Conservation (phyloP, 2,888 invertebrate genomes). For the Marasmarcha lunaedactyla region DNA sequence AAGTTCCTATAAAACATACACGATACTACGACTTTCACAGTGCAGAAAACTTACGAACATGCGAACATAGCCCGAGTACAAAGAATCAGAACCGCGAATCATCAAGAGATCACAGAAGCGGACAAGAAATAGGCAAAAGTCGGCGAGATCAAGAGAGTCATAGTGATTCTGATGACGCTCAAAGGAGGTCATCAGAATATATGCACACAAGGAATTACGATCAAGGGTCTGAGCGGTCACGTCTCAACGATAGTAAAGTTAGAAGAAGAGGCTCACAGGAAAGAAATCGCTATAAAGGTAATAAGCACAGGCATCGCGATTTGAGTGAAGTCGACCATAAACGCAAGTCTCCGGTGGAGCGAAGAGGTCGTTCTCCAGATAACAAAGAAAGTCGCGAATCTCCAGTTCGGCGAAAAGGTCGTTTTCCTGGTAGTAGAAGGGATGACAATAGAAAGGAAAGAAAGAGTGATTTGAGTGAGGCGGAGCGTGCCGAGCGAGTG, state of each 20-base stretch:
- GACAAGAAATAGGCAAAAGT: too few species aligned
- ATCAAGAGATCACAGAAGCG: too few species aligned
- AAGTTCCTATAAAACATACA: background rate
- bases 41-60: background rate
- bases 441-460: constrained; percentile 11
- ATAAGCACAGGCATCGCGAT: background rate
- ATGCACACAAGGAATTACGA: too few species aligned
- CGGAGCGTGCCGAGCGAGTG: constrained; percentile 71
- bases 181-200: too few species aligned
- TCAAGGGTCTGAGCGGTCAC: too few species aligned
- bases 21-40: background rate
- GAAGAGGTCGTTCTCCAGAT: too few species aligned
- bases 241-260: background rate
- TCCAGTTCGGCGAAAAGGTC: background rate
- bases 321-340: background rate
- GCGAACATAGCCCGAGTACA: background rate
- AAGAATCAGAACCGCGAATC: too few species aligned
- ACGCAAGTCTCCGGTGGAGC: background rate
- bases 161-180: too few species aligned
- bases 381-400: too few species aligned
- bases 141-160: too few species aligned
- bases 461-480: constrained; percentile 27
- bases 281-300: background rate
- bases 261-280: background rate
- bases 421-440: background rate